phyloP scores from a whole-genome alignment of 2,888 invertebrate species.

The Nomada ferruginata region DNA sequence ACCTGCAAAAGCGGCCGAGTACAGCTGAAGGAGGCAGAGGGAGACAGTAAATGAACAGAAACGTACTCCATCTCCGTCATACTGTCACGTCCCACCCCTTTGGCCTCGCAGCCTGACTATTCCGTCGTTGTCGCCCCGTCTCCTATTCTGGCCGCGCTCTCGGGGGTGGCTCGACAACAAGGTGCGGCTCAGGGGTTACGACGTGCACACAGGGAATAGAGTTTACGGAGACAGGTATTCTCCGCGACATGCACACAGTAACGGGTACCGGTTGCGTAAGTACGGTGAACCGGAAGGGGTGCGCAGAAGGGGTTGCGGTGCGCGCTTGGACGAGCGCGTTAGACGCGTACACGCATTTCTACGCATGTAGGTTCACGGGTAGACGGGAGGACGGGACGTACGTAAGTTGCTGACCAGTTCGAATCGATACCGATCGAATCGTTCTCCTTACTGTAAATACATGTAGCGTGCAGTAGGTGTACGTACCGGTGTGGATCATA shows the following conservation, averaged over 20 bases:
- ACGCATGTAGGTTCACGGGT: slow-evolving; percentile 42
- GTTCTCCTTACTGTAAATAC: not conserved
- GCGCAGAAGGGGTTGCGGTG: slow-evolving; percentile 29
- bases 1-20: not conserved
- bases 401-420: not conserved
- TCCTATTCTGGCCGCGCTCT: slow-evolving; percentile 38
- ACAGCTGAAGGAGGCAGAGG: not conserved
- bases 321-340: slow-evolving; percentile 54
- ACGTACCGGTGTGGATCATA: too few species aligned
- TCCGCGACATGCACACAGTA: slow-evolving; percentile 70
- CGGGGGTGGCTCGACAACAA: slow-evolving; percentile 54
- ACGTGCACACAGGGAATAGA: slow-evolving; percentile 67
- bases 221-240: slow-evolving; percentile 77
- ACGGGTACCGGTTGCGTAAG: slow-evolving; percentile 70
- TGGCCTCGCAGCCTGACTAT: slow-evolving; percentile 26
- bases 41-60: slow-evolving; percentile 8
- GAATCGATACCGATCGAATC: slow-evolving; percentile 54
- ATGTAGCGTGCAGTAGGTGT: too few species aligned
- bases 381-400: slow-evolving; percentile 18
- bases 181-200: slow-evolving; percentile 71
- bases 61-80: slow-evolving; percentile 13
- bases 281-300: slow-evolving; percentile 49
- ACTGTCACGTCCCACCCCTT: slow-evolving; percentile 21
- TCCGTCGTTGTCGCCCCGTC: slow-evolving; percentile 30
- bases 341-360: slow-evolving; percentile 37